These are phyloP conservation scores for Cydia strobilella DNA, from an alignment of 1,140 invertebrate genomes.

Conservation along the genomic window DNA sequence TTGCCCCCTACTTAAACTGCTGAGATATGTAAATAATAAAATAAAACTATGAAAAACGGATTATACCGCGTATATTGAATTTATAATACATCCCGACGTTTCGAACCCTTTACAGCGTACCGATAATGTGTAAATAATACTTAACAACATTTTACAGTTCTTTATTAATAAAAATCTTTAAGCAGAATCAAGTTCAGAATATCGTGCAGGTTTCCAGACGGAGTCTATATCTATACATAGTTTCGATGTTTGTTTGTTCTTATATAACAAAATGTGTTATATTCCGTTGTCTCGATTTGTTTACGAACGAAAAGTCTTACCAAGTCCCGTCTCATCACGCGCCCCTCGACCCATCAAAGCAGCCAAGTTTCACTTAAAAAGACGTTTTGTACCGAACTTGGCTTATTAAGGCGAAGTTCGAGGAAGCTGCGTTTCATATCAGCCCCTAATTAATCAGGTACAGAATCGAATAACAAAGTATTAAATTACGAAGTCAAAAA, in stretches of 20 bases:
- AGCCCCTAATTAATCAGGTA: constrained; percentile 50
- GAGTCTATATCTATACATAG: too few relatives aligned
- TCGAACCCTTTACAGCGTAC: too few relatives aligned
- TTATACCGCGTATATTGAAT: too few relatives aligned
- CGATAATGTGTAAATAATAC: too few relatives aligned
- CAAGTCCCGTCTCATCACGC: constrained; percentile 6
- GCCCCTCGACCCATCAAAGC: constrained; percentile 41
- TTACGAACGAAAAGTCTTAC: neutral
- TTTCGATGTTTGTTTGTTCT: neutral
- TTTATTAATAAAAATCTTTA: too few relatives aligned
- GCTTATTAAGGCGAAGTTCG: constrained; percentile 48
- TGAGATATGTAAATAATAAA: too few relatives aligned
- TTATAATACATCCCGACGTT: too few relatives aligned
- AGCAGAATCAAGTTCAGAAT: too few relatives aligned
- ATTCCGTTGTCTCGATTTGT: neutral
- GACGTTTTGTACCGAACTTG: constrained; percentile 46
- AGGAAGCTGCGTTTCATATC: constrained; percentile 49
- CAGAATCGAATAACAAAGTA: constrained; percentile 49
- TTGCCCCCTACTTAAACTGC: too few relatives aligned
- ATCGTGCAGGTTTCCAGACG: too few relatives aligned
- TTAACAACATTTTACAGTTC: too few relatives aligned
- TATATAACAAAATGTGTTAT: neutral
- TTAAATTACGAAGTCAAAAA: constrained; percentile 45
- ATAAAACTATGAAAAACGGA: too few relatives aligned
- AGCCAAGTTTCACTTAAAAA: constrained; percentile 47